A percentile compares a stretch with the other conserved stretches of the same genome.
Conservation (phyloP, 2,113 vertebrate genomes). For the Gopherus flavomarginatus region DNA sequence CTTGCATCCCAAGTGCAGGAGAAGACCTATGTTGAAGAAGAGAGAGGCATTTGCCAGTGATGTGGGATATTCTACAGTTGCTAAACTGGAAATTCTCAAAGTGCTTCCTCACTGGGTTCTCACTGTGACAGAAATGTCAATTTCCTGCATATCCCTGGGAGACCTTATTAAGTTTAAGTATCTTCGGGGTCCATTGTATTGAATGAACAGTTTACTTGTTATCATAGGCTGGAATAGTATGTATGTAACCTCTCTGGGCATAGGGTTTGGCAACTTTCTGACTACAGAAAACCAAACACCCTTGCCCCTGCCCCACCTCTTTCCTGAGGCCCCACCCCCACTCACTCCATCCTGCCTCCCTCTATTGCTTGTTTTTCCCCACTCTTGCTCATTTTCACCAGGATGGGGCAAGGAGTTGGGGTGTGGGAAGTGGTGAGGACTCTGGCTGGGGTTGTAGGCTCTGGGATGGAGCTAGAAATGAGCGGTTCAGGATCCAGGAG, state of each 20-base stretch:
- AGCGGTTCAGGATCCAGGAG: too few species aligned
- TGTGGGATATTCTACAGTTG: background rate
- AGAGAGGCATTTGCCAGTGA: background rate
- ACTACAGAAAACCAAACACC: too few species aligned
- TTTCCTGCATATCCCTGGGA: background rate
- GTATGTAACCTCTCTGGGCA: background rate
- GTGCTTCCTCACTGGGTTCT: background rate
- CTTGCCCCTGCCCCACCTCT: too few species aligned
- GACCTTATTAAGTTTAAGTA: background rate
- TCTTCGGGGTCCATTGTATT: background rate
- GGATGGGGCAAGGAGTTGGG: too few species aligned
- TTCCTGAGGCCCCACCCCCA: too few species aligned
- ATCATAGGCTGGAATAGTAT: background rate
- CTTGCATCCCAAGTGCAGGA: background rate
- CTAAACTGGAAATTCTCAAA: background rate
- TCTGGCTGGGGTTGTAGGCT: too few species aligned
- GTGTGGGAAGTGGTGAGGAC: too few species aligned
- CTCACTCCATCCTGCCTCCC: too few species aligned
- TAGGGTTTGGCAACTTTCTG: too few species aligned
- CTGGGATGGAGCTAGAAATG: too few species aligned
- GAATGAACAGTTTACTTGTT: background rate
- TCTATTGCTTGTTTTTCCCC: too few species aligned
- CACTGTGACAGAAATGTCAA: background rate
- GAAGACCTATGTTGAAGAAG: background rate
- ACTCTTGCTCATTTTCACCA: too few species aligned